Conservation (phyloP, 2,797 vertebrate species). For the Cirrhinus mrigala region DNA sequence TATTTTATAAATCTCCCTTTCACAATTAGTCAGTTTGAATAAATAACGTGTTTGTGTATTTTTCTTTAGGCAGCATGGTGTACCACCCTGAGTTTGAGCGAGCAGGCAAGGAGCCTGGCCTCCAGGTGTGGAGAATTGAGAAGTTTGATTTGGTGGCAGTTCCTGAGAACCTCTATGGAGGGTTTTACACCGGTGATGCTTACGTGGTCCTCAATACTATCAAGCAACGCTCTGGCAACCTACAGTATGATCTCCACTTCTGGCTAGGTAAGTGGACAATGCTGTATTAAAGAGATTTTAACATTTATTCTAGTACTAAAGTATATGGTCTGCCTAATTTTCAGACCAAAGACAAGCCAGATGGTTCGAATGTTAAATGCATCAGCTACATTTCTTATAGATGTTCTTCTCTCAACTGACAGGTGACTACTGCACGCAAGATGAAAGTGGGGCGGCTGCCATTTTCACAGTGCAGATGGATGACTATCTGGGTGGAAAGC, state of each 20-base stretch:
- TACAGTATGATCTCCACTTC: conserved; percentile 97
- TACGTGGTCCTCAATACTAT: conserved; percentile 96
- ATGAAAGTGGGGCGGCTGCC: conserved; percentile 94
- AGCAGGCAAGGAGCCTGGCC: conserved; percentile 89
- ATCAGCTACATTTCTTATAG: neutral
- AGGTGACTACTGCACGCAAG: conserved; percentile 93
- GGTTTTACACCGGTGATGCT: conserved; percentile 94
- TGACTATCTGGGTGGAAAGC: conserved; percentile 90
- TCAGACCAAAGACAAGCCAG: neutral
- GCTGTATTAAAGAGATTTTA: neutral
- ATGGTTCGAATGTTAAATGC: neutral
- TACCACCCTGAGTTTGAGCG: conserved; percentile 90
- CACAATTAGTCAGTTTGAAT: neutral
- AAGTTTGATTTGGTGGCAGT: conserved; percentile 94
- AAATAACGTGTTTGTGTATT: neutral
- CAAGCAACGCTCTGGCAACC: conserved; percentile 86
- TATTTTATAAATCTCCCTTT: neutral
- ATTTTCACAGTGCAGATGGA: conserved; percentile 98
- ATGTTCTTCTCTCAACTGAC: neutral
- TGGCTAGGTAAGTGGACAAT: conserved; percentile 87
- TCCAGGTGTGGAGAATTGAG: conserved; percentile 98
- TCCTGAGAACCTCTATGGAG: conserved; percentile 89
- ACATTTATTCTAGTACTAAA: neutral
- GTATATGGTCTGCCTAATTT: neutral
- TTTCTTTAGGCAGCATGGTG: conserved; percentile 83